A percentile compares a stretch with the other conserved stretches of the same genome.
These are phyloP conservation scores for Lycocorax pyrrhopterus DNA, from an alignment of 2,113 vertebrate species.

Conservation along the genomic window DNA sequence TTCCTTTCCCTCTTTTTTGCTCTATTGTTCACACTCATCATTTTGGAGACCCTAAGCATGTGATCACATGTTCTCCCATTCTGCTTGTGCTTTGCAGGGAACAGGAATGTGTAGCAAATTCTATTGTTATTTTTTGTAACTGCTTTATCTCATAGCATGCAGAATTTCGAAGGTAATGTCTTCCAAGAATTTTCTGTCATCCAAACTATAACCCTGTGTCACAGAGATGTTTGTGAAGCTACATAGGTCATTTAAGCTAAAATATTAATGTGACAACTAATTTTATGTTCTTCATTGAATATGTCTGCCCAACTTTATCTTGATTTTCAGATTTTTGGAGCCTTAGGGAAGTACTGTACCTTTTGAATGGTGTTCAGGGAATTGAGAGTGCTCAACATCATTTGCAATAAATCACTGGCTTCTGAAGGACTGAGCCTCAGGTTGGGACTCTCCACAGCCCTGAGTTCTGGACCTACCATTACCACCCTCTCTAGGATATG, in stretches of 20 bases:
- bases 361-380: not conserved
- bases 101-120: not conserved
- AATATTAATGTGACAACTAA: not conserved
- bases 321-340: constrained; percentile 44
- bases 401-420: not conserved
- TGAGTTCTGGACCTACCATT: not conserved
- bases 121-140: not conserved
- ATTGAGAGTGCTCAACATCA: not conserved
- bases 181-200: not conserved
- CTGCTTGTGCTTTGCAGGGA: not conserved
- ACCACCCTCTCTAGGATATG: not conserved
- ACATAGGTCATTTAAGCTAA: not conserved
- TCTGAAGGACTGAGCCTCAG: not conserved
- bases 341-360: not conserved
- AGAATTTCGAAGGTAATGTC: not conserved
- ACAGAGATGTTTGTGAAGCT: not conserved
- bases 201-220: not conserved
- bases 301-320: not conserved
- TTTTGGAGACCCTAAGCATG: not conserved
- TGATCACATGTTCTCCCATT: not conserved
- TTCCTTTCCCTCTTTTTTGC: not conserved
- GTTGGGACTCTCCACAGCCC: not conserved
- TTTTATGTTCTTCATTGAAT: not conserved
- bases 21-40: not conserved
- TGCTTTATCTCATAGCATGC: not conserved